phyloP scores from a whole-genome alignment of 2,888 invertebrate species.

The Agrochola circellaris region DNA sequence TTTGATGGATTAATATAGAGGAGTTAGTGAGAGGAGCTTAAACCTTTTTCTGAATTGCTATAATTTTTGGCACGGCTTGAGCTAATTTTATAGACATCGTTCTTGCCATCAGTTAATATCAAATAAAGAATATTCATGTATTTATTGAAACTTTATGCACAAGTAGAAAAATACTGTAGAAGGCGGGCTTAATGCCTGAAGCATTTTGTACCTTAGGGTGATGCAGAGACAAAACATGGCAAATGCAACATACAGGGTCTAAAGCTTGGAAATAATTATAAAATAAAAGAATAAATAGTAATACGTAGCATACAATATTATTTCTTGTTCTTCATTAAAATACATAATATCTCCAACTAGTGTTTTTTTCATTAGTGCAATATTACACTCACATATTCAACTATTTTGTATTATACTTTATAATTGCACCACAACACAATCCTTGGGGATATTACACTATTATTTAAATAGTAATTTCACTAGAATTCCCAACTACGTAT shows the following conservation, averaged over 20 bases:
- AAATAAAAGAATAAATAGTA: background rate
- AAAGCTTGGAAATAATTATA: background rate
- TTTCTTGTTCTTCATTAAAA: background rate
- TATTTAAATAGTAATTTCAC: slow-evolving; percentile 11
- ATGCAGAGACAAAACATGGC: background rate
- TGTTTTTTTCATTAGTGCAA: background rate
- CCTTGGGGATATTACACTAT: background rate
- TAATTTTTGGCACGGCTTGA: background rate
- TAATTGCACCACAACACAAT: background rate
- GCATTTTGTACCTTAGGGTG: background rate
- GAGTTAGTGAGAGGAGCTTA: background rate
- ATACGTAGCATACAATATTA: background rate
- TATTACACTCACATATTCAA: background rate
- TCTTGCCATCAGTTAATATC: background rate
- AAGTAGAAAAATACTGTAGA: background rate
- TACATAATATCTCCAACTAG: background rate
- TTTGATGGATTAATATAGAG: slow-evolving; percentile 15
- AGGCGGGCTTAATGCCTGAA: background rate
- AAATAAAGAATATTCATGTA: background rate
- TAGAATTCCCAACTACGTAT: slow-evolving; percentile 14
- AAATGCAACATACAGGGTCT: background rate
- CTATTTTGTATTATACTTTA: slow-evolving; percentile 7
- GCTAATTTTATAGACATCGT: background rate
- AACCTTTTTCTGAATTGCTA: background rate
- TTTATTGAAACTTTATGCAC: background rate